Conservation (phyloP, 2,888 invertebrate species). For the Eilema griseolum region DNA sequence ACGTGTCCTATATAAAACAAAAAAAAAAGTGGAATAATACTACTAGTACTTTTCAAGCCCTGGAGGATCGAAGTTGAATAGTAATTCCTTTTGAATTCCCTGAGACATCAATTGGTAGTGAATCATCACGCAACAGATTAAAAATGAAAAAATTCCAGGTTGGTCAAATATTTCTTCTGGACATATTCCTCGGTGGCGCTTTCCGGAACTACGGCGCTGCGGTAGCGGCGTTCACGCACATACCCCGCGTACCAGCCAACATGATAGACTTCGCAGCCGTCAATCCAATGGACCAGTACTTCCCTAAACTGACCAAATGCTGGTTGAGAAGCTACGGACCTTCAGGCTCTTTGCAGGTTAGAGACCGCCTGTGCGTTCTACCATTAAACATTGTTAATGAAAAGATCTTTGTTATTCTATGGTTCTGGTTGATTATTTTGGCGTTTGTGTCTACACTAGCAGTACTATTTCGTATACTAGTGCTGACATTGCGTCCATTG, state of each 20-base stretch:
- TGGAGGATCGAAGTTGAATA: too few relatives aligned
- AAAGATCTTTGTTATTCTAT: conserved; percentile 91
- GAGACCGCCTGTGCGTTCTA: conserved; percentile 91
- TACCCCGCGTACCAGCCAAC: conserved; percentile 65
- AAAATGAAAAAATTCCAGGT: too few relatives aligned
- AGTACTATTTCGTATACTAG: conserved; percentile 88
- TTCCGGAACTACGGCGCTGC: conserved; percentile 88
- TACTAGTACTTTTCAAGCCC: too few relatives aligned
- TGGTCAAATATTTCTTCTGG: conserved; percentile 89
- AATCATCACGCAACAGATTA: too few relatives aligned
- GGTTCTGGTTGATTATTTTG: conserved; percentile 91
- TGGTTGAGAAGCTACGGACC: conserved; percentile 87
- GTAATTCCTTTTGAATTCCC: too few relatives aligned
- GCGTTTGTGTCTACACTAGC: conserved; percentile 88
- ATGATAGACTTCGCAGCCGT: conserved; percentile 72
- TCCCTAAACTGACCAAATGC: conserved; percentile 91
- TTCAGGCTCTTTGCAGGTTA: conserved; percentile 85
- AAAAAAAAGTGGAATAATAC: too few relatives aligned
- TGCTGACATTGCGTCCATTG: conserved; percentile 86
- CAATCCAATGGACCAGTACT: conserved; percentile 90
- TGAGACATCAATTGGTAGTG: too few relatives aligned
- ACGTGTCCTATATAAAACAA: too few relatives aligned
- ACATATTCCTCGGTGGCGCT: conserved; percentile 88
- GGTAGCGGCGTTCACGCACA: conserved; percentile 79
- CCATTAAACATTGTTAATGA: conserved; percentile 93